Base-by-base conservation (phyloP, 2,113 vertebrate genomes). In the Pao palembangensis region DNA sequence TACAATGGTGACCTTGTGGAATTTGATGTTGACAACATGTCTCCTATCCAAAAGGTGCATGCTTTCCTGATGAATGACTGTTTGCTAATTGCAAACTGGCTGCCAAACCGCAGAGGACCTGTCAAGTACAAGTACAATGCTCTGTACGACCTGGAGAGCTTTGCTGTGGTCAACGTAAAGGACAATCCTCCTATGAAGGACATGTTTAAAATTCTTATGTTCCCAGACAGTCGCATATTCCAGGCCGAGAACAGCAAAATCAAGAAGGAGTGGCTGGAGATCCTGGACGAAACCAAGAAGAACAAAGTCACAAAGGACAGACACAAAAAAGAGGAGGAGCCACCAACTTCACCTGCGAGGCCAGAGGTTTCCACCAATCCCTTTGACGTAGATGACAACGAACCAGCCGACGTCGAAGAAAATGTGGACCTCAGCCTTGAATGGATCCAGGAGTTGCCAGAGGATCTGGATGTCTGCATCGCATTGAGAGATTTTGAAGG, bases 201-300 rank as follows among this genome's bases (percentile, higher is more conserved):
- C 88, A 99, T 99, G 97, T 99, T 99, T 87, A 99, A 99, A 86
- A 91, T 99, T 75, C 94, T 99, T 2, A 98, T 98, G 96, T 99
- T 94, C 87, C 97, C 96, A 0, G 96, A 99, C 73, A 96, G 94
- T 55, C 94, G 95, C 62, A 98, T 98, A 75, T 99, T 99, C 70
- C 95, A 99, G 83, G 95, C 96, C 0, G 97, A 99, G 81, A 99
- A 98, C n/a, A 95, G 95, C 80, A 99, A 99, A 67, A 92, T 99
- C 69, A 99, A 99, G 81, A 97, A 98, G 49, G 97, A 99, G 84
- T 99, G 96, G 97, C 87, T 99, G 82, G 96, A 98, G 81, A 94
- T 98, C 71, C 87, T 99, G 81, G 96, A 98, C 17, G 93, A 95
- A 61, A 95, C 96, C 51, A 99, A 99, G 87, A 94, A 96, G 73